phyloP scores from a whole-genome alignment of 2,888 invertebrate genomes.

The Pollenia griseotomentosa region DNA sequence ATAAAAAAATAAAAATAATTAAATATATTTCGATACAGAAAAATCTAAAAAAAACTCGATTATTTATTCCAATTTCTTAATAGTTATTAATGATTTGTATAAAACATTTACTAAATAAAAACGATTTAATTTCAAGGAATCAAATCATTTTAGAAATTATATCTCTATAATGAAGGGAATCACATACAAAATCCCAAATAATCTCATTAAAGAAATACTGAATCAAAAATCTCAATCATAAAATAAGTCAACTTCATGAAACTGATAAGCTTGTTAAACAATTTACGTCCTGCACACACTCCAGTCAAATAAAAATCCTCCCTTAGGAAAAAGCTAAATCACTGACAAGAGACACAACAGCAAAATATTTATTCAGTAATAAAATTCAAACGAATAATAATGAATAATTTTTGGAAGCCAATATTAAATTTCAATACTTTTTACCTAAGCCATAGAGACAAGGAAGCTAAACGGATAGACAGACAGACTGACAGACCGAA shows the following conservation, averaged over 20 bases:
- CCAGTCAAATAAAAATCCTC: slow-evolving; percentile 36
- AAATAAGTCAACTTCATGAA: slow-evolving; percentile 57
- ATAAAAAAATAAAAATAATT: too few relatives aligned
- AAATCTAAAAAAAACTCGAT: neutral
- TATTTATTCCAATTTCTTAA: neutral
- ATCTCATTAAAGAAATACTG: slow-evolving; percentile 50
- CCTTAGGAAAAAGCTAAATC: slow-evolving; percentile 60
- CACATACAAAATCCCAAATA: slow-evolving; percentile 48
- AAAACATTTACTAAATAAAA: neutral
- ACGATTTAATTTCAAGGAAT: slow-evolving; percentile 2
- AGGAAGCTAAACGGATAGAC: neutral
- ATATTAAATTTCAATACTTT: slow-evolving; percentile 68
- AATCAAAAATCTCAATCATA: slow-evolving; percentile 57
- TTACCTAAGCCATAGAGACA: slow-evolving; percentile 16
- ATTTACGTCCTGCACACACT: slow-evolving; percentile 33
- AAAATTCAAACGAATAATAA: slow-evolving; percentile 49
- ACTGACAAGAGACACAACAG: slow-evolving; percentile 8
- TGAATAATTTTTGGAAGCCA: slow-evolving; percentile 63
- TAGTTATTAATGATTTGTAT: slow-evolving; percentile 12
- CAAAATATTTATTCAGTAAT: slow-evolving; percentile 20
- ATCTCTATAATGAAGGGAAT: slow-evolving; percentile 20
- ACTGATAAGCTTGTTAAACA: slow-evolving; percentile 72
- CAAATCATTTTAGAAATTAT: neutral
- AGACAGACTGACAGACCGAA: slow-evolving; percentile 32
- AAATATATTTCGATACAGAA: too few relatives aligned